Evolutionary conservation across 1,140 invertebrate genomes (phyloP), one percentile per base, ranked within the genome.

Genomic region (Lepeophtheirus salmonis): DNA sequence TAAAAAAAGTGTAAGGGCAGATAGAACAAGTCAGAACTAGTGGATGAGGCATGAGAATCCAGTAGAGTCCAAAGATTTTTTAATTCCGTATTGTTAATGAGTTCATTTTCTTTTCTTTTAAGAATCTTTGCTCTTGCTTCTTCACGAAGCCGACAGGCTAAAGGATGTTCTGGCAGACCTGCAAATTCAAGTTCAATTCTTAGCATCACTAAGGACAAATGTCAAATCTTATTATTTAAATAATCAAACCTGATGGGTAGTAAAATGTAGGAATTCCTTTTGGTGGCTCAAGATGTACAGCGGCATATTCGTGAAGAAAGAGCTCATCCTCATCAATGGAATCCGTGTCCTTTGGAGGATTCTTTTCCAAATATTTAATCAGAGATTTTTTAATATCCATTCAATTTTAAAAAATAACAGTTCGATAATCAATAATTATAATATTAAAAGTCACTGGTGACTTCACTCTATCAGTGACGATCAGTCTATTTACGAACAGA

Each of bases 61-160:
- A 94, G 70, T 20, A 88, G 70, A 48, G 79, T 76, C 85, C 87
- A 92, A 1, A 94, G 69, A 49, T 82, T 77, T 70, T 87, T 86
- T 25, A 94, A 69, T 71, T 94, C 89, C 66, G 83, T 80, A 70
- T 88, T 87, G 70, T 89, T 83, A 18, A 92, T 69, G 4, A 92
- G 72, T 67, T 88, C 80, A 64, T 80, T 77, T 62, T 83, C 88
- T 69, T 83, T 80, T 67, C 84, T 79, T 72, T 91, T 83, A 20
- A 94, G 69, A 69, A 91, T 86, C 51, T 85, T 75, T 12, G 86
- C 83, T 67, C 87, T 74, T 0, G 86, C 86, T 72, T 91, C 86
- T 70, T 89, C 86, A 50, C 85, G n/a, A n/a, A n/a, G n/a, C n/a
- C n/a, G n/a, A n/a, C n/a, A n/a, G n/a, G n/a, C n/a, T n/a, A n/a